These are phyloP conservation scores for Sus cebifrons DNA, from an alignment of 2,797 vertebrate genomes.

Conservation along the genomic window DNA sequence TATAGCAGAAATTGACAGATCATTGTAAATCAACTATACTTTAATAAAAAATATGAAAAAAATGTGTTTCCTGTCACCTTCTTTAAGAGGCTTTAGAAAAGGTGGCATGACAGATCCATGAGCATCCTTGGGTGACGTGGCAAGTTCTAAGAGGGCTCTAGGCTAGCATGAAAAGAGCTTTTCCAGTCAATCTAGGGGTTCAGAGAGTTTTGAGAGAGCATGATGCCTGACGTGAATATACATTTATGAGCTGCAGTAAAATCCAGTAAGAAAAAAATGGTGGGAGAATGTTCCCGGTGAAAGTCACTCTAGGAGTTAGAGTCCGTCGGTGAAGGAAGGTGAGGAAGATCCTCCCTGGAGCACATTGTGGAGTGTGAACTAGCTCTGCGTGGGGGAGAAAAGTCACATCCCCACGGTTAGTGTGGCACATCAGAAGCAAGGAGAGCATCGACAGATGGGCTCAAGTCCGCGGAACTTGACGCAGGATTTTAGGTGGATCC, in stretches of 20 bases:
- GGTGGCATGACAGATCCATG: fast-evolving
- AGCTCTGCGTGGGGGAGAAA: not conserved
- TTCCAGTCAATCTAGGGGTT: not conserved
- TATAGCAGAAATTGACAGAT: too few species aligned
- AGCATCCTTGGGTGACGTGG: not conserved
- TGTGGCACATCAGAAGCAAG: too few species aligned
- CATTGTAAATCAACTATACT: too few species aligned
- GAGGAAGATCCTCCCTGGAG: not conserved
- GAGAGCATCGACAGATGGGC: not conserved
- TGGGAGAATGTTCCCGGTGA: not conserved
- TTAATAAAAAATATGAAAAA: too few species aligned
- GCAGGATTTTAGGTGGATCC: not conserved
- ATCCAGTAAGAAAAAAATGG: not conserved
- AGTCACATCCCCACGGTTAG: fast-evolving
- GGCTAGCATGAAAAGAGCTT: not conserved
- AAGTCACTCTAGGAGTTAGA: not conserved
- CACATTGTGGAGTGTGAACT: not conserved
- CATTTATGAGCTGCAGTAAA: not conserved
- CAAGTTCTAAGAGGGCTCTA: not conserved
- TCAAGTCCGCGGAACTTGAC: fast-evolving
- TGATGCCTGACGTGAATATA: not conserved
- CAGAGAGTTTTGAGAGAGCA: not conserved
- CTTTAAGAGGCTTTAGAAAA: not conserved
- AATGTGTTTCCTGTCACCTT: not conserved
- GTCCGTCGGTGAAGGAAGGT: not conserved